Evolutionary conservation across 2,888 invertebrate genomes (phyloP).

Genomic region (Athrips mouffetella): DNA sequence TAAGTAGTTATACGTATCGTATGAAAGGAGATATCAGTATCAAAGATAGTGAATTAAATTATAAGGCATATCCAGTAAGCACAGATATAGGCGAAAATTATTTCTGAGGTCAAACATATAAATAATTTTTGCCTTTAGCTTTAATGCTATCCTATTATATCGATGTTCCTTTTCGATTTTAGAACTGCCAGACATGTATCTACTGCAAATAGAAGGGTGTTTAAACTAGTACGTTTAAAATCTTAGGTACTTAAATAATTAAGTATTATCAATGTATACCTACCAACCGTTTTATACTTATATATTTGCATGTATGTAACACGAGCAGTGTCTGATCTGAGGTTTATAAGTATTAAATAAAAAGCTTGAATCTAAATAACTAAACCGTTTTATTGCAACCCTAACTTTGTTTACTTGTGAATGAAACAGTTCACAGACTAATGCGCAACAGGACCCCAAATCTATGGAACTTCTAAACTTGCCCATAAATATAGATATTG

Average conservation of each 20-base stretch:
- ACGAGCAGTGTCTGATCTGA: conserved; percentile 46
- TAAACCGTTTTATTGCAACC: conserved; percentile 37
- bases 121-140: neutral
- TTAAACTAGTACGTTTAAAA: neutral
- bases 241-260: neutral
- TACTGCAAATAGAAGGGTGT: neutral
- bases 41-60: conserved; percentile 42
- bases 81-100: conserved; percentile 20
- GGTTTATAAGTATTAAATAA: conserved; percentile 37
- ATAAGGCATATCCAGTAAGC: conserved; percentile 46
- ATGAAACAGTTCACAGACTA: neutral
- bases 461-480: neutral
- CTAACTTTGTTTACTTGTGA: neutral
- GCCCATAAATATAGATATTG: too few species aligned
- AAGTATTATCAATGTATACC: conserved; percentile 5
- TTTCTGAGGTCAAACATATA: neutral
- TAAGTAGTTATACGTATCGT: conserved; percentile 45
- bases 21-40: conserved; percentile 30
- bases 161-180: conserved; percentile 5
- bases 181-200: conserved; percentile 14
- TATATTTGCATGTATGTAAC: conserved; percentile 31
- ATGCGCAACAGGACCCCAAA: neutral
- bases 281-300: conserved; percentile 2
- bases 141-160: neutral
- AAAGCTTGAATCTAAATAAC: conserved; percentile 39